Evolutionary conservation across 2,113 vertebrate species (phyloP).

Genomic region (Isurus oxyrinchus): DNA sequence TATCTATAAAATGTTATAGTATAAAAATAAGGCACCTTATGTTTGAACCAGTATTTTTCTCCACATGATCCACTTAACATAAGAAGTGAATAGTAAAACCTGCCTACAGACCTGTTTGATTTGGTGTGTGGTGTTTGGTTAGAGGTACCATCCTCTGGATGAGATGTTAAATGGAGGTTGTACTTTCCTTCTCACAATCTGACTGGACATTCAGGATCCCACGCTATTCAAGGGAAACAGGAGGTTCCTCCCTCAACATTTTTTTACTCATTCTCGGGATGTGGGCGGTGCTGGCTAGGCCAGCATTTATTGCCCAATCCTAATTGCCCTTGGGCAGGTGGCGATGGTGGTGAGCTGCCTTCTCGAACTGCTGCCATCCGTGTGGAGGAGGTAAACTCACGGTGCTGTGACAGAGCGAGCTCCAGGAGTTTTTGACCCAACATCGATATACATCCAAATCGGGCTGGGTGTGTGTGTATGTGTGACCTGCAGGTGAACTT

Average conservation of each 20-base stretch:
- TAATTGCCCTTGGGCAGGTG: no score
- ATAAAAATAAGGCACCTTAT: not conserved
- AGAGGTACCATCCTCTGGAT: not conserved
- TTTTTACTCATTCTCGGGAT: not conserved
- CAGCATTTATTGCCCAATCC: not conserved
- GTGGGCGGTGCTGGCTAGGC: not conserved
- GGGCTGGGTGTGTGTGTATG: no score
- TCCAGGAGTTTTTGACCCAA: not conserved
- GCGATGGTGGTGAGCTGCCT: not conserved
- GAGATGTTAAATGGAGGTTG: not conserved
- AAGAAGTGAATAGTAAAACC: not conserved
- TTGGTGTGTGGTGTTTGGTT: not conserved
- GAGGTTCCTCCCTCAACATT: not conserved
- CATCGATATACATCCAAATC: no score
- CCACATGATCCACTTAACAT: not conserved
- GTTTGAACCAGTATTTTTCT: not conserved
- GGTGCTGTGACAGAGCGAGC: not conserved
- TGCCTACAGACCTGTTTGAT: not conserved
- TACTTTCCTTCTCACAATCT: not conserved
- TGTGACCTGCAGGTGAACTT: no score
- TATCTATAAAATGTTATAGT: not conserved
- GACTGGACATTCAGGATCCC: not conserved
- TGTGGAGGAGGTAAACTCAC: not conserved
- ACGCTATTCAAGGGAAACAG: not conserved
- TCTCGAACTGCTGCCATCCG: not conserved